Evolutionary conservation across 2,113 vertebrate genomes (phyloP).

Genomic region (Nycticryphes semicollaris): DNA sequence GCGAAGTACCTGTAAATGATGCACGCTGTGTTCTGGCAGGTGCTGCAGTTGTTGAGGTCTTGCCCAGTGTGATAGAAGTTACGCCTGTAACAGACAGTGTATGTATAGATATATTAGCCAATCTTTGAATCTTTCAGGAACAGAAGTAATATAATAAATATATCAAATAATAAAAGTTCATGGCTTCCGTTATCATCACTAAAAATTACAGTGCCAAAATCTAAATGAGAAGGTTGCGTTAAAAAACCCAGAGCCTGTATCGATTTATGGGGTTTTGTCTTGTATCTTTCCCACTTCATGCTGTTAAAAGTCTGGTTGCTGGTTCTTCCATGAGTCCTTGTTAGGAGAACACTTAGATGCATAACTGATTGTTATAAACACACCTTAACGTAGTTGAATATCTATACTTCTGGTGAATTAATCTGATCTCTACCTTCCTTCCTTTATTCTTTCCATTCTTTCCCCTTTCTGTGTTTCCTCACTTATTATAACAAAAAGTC

Average conservation of each 20-base stretch:
- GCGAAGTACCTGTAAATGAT: slow-evolving; percentile 95
- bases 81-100: slow-evolving; percentile 81
- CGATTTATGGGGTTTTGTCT: not conserved
- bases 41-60: slow-evolving; percentile 97
- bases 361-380: not conserved
- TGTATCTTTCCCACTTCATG: not conserved
- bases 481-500: not conserved
- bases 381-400: not conserved
- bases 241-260: rapidly evolving
- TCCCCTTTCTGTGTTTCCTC: not conserved
- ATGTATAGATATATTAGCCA: not conserved
- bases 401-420: not conserved
- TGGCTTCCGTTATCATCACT: not conserved
- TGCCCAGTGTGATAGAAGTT: slow-evolving; percentile 97
- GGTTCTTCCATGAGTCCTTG: not conserved
- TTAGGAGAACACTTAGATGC: not conserved
- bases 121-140: not conserved
- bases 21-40: slow-evolving; percentile 96
- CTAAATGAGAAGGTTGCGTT: not conserved
- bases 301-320: not conserved
- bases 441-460: not conserved
- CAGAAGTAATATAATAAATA: not conserved
- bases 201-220: not conserved
- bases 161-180: no score
- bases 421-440: not conserved